Percentiles rank a stretch among this genome's conserved stretches.
Conservation (phyloP, 2,113 vertebrate species). For the Cyanoramphus novaezelandiae region DNA sequence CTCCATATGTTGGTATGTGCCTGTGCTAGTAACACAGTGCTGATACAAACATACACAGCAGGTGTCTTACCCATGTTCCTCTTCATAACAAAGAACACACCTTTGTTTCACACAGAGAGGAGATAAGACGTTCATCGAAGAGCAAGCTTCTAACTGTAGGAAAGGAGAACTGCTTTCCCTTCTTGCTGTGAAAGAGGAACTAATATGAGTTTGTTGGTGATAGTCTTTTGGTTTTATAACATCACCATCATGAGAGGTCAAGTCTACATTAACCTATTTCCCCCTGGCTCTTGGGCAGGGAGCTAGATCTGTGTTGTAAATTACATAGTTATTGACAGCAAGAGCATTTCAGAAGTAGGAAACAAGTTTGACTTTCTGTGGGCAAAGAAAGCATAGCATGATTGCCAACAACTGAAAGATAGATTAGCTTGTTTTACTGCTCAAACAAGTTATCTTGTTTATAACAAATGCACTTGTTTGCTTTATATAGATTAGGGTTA, state of each 20-base stretch:
- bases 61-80: background rate
- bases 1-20: rapidly evolving
- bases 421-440: background rate
- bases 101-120: background rate
- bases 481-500: constrained; percentile 1
- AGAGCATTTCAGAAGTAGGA: background rate
- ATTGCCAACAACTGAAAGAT: background rate
- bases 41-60: background rate
- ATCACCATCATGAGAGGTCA: background rate
- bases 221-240: background rate
- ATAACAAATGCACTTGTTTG: background rate
- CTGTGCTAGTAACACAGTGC: background rate
- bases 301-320: background rate
- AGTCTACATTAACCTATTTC: background rate
- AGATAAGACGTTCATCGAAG: background rate
- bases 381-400: background rate
- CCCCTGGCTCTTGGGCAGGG: background rate
- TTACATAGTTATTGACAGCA: background rate
- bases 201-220: background rate
- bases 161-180: background rate
- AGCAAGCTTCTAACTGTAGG: background rate
- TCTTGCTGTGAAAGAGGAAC: background rate
- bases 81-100: background rate
- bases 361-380: background rate
- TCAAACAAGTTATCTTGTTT: constrained; percentile 4